Conservation (phyloP, 2,888 invertebrate genomes). For the Pardosa pseudoannulata region DNA sequence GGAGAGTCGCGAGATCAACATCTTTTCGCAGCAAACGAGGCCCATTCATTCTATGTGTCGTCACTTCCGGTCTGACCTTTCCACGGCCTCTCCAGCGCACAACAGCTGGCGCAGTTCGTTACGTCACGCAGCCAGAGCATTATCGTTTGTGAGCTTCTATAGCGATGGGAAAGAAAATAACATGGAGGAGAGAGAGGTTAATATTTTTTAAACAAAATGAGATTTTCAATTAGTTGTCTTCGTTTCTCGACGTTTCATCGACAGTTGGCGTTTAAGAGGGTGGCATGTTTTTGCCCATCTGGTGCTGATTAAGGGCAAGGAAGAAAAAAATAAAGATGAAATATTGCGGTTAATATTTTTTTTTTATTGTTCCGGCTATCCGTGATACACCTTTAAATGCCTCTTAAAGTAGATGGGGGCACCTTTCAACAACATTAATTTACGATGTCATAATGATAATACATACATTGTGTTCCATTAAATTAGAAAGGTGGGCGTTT, state of each 20-base stretch:
- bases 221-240: conserved; percentile 69
- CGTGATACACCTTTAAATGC: neutral
- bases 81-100: conserved; percentile 65
- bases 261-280: conserved; percentile 38
- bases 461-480: no score
- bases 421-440: conserved; percentile 1
- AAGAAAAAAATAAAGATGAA: conserved; percentile 3
- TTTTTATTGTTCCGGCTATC: neutral
- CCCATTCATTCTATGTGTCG: conserved; percentile 31
- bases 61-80: conserved; percentile 71
- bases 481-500: no score
- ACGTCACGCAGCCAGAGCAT: conserved; percentile 48
- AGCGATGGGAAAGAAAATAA: conserved; percentile 40
- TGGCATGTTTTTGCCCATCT: conserved; percentile 32
- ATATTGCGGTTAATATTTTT: conserved; percentile 11
- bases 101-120: conserved; percentile 67
- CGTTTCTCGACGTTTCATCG: conserved; percentile 25
- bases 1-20: conserved; percentile 47
- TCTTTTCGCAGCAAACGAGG: conserved; percentile 42
- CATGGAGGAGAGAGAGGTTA: conserved; percentile 12
- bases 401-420: neutral
- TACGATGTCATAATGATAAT: neutral
- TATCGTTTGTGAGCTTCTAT: conserved; percentile 30
- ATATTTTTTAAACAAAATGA: conserved; percentile 45
- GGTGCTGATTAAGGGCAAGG: conserved; percentile 47